Percentiles rank a stretch among this genome's conserved stretches.
phyloP scores from a whole-genome alignment of 2,797 vertebrate species.

The Dermochelys coriacea region DNA sequence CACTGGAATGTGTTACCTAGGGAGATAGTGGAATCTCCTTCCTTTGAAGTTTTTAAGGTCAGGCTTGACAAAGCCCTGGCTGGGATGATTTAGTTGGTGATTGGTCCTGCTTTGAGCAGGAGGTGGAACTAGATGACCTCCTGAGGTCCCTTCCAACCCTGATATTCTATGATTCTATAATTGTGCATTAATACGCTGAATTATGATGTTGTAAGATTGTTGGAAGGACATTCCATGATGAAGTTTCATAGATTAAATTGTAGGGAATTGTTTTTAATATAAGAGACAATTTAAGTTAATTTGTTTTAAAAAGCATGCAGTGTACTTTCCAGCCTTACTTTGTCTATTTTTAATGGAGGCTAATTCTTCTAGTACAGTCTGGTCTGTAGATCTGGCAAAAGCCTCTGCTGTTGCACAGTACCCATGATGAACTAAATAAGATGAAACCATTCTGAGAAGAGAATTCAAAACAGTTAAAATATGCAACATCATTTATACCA shows the following conservation, averaged over 20 bases:
- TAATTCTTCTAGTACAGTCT: slow-evolving; percentile 88
- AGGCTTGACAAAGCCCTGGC: no score
- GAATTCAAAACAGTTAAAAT: slow-evolving; percentile 54
- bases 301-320: slow-evolving; percentile 26
- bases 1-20: no score
- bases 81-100: no score
- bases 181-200: not conserved
- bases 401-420: slow-evolving; percentile 90
- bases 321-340: slow-evolving; percentile 80
- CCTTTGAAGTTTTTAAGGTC: no score
- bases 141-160: no score
- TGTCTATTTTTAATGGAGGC: slow-evolving; percentile 90
- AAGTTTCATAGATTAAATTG: not conserved
- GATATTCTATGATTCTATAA: no score
- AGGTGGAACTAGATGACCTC: no score
- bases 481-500: slow-evolving; percentile 8
- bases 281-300: not conserved
- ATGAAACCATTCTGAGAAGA: slow-evolving; percentile 87
- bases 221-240: not conserved
- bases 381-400: slow-evolving; percentile 89
- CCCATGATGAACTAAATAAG: slow-evolving; percentile 89
- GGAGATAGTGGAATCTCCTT: no score
- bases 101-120: no score
- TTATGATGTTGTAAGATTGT: not conserved
- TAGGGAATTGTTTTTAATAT: not conserved